These are phyloP conservation scores for Colaptes auratus DNA, from an alignment of 2,113 vertebrate genomes.

Conservation along the genomic window DNA sequence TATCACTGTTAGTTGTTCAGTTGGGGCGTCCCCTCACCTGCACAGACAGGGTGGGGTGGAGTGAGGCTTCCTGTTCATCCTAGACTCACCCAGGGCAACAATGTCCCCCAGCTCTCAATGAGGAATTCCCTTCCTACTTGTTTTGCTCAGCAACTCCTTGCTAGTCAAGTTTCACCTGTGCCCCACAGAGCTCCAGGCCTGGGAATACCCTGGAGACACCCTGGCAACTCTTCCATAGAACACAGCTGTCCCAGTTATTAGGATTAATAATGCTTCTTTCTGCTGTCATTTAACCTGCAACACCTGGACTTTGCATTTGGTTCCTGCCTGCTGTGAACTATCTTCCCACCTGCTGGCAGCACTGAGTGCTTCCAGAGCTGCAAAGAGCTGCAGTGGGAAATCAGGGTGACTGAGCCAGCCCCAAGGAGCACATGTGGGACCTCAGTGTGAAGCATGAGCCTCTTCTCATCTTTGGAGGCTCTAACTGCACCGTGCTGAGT, in stretches of 20 bases:
- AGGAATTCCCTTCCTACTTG: not conserved
- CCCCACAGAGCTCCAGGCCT: not conserved
- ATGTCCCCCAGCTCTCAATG: not conserved
- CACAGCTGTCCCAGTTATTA: not conserved
- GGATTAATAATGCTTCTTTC: not conserved
- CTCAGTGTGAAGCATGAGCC: not conserved
- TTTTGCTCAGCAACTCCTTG: not conserved
- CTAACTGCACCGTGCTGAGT: too few relatives aligned
- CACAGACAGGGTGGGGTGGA: not conserved
- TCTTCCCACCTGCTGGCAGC: not conserved
- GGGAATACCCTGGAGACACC: not conserved
- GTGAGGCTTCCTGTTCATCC: not conserved
- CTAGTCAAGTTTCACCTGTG: not conserved
- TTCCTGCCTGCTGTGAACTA: not conserved
- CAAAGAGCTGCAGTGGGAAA: not conserved
- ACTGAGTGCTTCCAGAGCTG: not conserved
- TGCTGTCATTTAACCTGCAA: not conserved
- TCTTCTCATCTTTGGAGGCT: not conserved
- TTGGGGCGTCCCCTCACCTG: rapidly evolving
- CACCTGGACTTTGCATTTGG: not conserved
- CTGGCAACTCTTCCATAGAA: not conserved
- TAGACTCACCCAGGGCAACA: not conserved
- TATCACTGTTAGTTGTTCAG: not conserved
- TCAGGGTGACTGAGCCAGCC: not conserved
- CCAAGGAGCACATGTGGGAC: not conserved